Base-by-base conservation (phyloP, 2,113 vertebrate species). In the Anthoscopus minutus region DNA sequence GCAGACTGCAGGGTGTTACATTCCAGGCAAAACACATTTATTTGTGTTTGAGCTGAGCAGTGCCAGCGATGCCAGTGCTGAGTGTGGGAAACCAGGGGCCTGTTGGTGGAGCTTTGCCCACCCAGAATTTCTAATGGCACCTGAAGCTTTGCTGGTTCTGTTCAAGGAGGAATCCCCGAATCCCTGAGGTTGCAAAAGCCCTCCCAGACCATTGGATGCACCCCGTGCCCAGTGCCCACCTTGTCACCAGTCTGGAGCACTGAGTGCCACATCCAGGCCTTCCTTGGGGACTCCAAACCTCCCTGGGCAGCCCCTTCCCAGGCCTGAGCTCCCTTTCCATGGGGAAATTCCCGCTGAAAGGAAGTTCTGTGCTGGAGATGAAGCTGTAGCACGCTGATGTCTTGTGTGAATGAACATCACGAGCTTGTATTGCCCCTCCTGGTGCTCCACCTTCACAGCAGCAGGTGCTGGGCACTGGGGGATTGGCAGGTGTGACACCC, bases 121-220 rank as follows among this genome's bases (percentile, higher is more conserved):
- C 53, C 69, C 62, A n/a, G 66, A 44, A 65, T 61, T 64, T 30
- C 38, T 37, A 1, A 9, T 9, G 24, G 71, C 51, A 30, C 11
- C 2, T 20, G 76, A 23, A 28, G 62, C 48, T 67, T n/a, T 15
- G 16, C 33, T 35, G 7, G 22, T 11, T 47, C 47, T 74, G 47
- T 6, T 21, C 10, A 28, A 61, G 73, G 53, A 48, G 45, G 38
- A 53, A 47, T 81, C n/a, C 40, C 40, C 21, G 30, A 25, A 45
- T 70, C 16, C 18, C 28, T 38, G 38, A 6, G 70, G 62, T 0
- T 54, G 70, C 47, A 21, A 76, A 82, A 82, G 21, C 69, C 23
- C 70, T 67, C 7, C 38, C 16, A 45, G 45, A 0, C 10, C n/a
- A 1, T n/a, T 3, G 1, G 33, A 67, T n/a, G n/a, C n/a, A n/a